Conservation (phyloP, 2,797 vertebrate genomes). For the Cheirogaleus major region DNA sequence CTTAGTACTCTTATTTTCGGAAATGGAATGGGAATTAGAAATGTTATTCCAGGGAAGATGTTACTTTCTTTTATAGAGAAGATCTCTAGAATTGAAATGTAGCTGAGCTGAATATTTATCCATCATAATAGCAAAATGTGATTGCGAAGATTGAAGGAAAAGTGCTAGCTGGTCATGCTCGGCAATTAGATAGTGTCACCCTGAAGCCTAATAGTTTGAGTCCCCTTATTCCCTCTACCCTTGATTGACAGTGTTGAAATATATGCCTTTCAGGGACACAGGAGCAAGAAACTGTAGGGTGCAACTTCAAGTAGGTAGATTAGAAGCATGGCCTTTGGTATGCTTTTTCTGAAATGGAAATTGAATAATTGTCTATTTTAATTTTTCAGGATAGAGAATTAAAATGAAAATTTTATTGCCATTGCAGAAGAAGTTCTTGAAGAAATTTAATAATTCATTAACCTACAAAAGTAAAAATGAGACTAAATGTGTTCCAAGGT, state of each 20-base stretch:
- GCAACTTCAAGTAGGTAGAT: not conserved
- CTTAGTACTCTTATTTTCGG: conserved; percentile 11
- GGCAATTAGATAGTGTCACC: not conserved
- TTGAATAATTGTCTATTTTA: not conserved
- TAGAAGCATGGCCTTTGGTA: not conserved
- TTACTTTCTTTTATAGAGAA: not conserved
- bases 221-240: fast-evolving
- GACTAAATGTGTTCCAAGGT: not conserved
- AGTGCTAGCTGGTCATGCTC: not conserved
- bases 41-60: not conserved
- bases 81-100: not conserved
- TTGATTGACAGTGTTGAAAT: not conserved
- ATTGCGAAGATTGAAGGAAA: not conserved
- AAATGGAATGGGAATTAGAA: conserved; percentile 4
- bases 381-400: not conserved
- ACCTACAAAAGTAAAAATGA: conserved; percentile 31
- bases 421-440: not conserved
- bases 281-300: not conserved
- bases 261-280: not conserved
- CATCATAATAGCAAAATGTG: not conserved
- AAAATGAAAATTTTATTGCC: not conserved
- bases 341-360: not conserved
- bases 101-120: not conserved
- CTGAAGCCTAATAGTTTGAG: not conserved
- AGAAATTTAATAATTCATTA: not conserved